Base-by-base conservation (phyloP, 2,113 vertebrate genomes). In the Eurystomus gularis region DNA sequence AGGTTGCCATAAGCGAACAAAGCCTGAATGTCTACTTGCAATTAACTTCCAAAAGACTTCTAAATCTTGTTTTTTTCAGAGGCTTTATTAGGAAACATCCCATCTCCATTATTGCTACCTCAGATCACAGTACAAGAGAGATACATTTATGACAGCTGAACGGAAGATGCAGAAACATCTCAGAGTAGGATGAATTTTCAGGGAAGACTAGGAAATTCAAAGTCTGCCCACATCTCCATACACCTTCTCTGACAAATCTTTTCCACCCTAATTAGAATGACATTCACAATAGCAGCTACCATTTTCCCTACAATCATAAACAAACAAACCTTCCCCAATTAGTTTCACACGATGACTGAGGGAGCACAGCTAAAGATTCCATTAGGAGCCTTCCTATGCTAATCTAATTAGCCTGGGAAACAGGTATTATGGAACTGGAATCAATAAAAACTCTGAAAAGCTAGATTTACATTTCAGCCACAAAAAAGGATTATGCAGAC, bases 401-500 rank as follows among this genome's bases (percentile, higher is more conserved):
- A 95, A 94, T 94, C 72, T 94, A 95, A 96, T 97, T 96, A 97
- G 82, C 71, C 64, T 17, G 29, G 78, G 60, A 94, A 92, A 72
- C 51, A 83, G 61, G 86, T 72, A 84, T 49, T 88, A 81, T 61
- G 42, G 81, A 95, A 88, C 60, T 42, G 26, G 26, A 97, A 96
- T 93, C 86, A 88, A 69, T 94, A 96, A 86, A 81, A 95, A 40
- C n/a, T 68, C 58, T 77, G 55, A 88, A 93, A 78, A 82, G 19
- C 42, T 26, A 69, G 65, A 86, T 90, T 86, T 90, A 86, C 23
- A 70, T 77, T 96, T 96, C 55, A 96, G 39, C 69, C 72, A 86
- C 58, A 44, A 73, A 72, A 89, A 73, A 75, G 10, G 33, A 79
- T 84, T 93, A 78, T 49, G 60, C 76, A 93, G 51, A 52, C 23